Conservation (phyloP, 2,113 vertebrate species). For the Hippocampus abdominalis region DNA sequence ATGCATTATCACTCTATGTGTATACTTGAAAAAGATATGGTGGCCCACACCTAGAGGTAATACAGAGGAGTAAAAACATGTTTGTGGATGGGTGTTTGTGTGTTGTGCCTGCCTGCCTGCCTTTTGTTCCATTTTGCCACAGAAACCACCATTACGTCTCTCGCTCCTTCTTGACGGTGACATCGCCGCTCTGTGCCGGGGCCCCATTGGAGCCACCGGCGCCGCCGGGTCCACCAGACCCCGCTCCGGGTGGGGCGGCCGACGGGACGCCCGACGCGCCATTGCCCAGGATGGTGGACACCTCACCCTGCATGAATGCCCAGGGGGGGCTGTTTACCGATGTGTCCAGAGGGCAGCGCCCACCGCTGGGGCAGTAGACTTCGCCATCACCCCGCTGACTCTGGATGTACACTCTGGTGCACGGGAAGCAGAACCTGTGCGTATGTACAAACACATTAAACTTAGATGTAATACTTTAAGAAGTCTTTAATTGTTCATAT, state of each 20-base stretch:
- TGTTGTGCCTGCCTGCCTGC: slow-evolving; percentile 35
- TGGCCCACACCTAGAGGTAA: neutral
- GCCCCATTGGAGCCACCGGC: slow-evolving; percentile 21
- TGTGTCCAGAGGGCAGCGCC: slow-evolving; percentile 82
- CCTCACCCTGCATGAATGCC: slow-evolving; percentile 92
- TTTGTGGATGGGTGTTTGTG: neutral
- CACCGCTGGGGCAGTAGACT: slow-evolving; percentile 86
- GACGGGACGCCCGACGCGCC: slow-evolving; percentile 27
- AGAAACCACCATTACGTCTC: slow-evolving; percentile 58
- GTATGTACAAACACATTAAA: neutral
- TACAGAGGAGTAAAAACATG: neutral
- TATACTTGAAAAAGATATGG: too few relatives aligned
- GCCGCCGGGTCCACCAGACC: slow-evolving; percentile 10
- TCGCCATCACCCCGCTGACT: slow-evolving; percentile 77
- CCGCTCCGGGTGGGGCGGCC: slow-evolving; percentile 27
- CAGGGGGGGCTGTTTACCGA: slow-evolving; percentile 81
- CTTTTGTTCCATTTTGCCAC: slow-evolving; percentile 20
- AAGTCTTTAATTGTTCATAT: too few relatives aligned
- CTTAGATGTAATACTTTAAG: neutral
- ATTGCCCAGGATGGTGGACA: slow-evolving; percentile 81
- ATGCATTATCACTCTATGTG: too few relatives aligned
- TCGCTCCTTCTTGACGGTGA: slow-evolving; percentile 66
- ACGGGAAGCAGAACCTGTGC: slow-evolving; percentile 84
- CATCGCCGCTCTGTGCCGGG: slow-evolving; percentile 35
- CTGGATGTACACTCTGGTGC: slow-evolving; percentile 85